These are phyloP conservation scores for Suncus etruscus DNA, from an alignment of 2,113 vertebrate species.

Conservation along the genomic window DNA sequence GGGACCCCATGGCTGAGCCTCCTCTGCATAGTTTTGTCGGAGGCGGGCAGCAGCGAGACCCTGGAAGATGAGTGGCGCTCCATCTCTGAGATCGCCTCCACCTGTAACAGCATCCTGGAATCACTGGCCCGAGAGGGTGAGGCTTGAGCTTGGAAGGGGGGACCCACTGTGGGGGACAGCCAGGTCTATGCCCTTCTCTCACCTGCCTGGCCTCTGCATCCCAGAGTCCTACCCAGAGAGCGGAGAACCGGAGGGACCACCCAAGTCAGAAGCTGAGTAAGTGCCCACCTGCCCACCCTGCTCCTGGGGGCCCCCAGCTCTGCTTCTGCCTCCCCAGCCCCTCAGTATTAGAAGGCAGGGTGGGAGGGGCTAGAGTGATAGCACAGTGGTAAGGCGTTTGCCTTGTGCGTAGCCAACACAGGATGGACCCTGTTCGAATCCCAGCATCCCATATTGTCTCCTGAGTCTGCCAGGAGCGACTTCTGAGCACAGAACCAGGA, in stretches of 20 bases:
- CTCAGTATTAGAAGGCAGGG: too few species aligned
- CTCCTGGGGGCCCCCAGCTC: too few species aligned
- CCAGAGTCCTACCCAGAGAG: slow-evolving; percentile 76
- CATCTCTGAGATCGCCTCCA: slow-evolving; percentile 92
- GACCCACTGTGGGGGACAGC: neutral
- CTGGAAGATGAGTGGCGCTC: slow-evolving; percentile 95
- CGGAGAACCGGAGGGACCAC: slow-evolving; percentile 61
- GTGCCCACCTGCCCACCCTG: neutral
- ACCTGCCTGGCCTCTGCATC: slow-evolving; percentile 15
- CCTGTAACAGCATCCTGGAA: slow-evolving; percentile 93
- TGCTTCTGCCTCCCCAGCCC: too few species aligned
- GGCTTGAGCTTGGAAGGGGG: neutral
- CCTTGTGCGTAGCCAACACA: too few species aligned
- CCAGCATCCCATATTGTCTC: too few species aligned
- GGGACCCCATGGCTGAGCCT: neutral
- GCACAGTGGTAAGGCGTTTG: too few species aligned
- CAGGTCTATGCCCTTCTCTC: neutral
- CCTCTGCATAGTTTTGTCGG: slow-evolving; percentile 88
- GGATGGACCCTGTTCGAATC: too few species aligned
- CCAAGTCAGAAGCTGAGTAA: slow-evolving; percentile 74
- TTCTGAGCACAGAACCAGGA: too few species aligned
- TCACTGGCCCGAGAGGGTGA: slow-evolving; percentile 93
- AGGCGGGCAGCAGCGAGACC: slow-evolving; percentile 88
- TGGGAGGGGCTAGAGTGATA: too few species aligned
- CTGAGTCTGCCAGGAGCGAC: too few species aligned